phyloP scores from a whole-genome alignment of 2,888 invertebrate species.

The Drosophila robusta region DNA sequence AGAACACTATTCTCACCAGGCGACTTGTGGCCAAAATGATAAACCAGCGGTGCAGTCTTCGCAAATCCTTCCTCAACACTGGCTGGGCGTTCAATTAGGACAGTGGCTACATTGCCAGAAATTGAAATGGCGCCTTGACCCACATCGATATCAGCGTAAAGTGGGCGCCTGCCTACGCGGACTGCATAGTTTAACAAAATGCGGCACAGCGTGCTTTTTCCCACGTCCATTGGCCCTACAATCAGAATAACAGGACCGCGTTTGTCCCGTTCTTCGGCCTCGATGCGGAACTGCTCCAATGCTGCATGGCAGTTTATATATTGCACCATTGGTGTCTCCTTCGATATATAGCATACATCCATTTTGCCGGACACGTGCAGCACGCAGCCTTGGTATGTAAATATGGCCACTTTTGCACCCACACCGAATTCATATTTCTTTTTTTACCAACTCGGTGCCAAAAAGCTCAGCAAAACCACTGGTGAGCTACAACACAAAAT shows the following conservation, averaged over 20 bases:
- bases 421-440: conserved; percentile 95
- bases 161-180: conserved; percentile 93
- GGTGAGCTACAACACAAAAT: conserved; percentile 88
- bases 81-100: conserved; percentile 96
- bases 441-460: conserved; percentile 96
- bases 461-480: conserved; percentile 97
- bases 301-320: conserved; percentile 98
- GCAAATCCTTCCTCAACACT: conserved; percentile 98
- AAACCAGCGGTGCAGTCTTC: conserved; percentile 96
- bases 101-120: conserved; percentile 95
- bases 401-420: conserved; percentile 97
- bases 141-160: conserved; percentile 97
- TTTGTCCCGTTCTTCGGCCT: conserved; percentile 90
- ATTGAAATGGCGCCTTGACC: conserved; percentile 97
- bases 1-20: conserved; percentile 92
- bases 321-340: conserved; percentile 98
- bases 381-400: conserved; percentile 97
- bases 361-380: conserved; percentile 94
- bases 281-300: conserved; percentile 94
- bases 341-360: conserved; percentile 97
- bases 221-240: conserved; percentile 98
- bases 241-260: conserved; percentile 95
- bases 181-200: conserved; percentile 98
- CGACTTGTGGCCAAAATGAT: conserved; percentile 95
- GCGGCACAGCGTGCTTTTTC: conserved; percentile 96